Percentiles rank a stretch among this genome's conserved stretches.
Evolutionary conservation across 2,888 invertebrate genomes (phyloP).

Genomic region (Gastracanthus pulcherrimus): DNA sequence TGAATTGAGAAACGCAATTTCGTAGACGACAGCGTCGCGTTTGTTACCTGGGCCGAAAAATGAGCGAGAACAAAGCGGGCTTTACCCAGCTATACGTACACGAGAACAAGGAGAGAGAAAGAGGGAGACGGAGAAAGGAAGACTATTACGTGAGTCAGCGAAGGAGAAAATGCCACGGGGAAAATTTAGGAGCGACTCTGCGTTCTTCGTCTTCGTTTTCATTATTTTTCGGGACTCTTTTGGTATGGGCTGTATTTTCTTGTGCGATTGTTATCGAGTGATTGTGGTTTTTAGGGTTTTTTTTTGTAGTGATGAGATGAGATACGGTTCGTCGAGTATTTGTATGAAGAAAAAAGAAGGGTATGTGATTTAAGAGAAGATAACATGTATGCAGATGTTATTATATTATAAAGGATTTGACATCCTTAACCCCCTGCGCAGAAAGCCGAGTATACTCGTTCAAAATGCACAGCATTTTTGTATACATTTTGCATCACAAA

Average conservation of each 20-base stretch:
- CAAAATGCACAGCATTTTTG: too few relatives aligned
- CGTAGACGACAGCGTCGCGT: constrained; percentile 2
- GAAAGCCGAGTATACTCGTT: too few relatives aligned
- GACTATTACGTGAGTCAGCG: constrained; percentile 50
- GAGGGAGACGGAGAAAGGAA: not conserved
- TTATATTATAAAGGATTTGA: too few relatives aligned
- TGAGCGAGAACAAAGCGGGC: not conserved
- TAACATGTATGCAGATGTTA: too few relatives aligned
- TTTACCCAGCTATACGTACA: not conserved
- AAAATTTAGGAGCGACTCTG: constrained; percentile 20
- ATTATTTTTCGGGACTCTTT: not conserved
- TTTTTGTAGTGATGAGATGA: too few relatives aligned
- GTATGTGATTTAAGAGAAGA: too few relatives aligned
- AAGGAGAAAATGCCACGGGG: constrained; percentile 38
- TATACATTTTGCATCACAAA: too few relatives aligned
- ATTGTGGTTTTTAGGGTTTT: too few relatives aligned
- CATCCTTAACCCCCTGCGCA: too few relatives aligned
- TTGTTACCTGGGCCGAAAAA: constrained; percentile 33
- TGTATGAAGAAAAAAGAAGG: too few relatives aligned
- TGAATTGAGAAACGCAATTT: constrained; percentile 29
- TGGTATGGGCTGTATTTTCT: not conserved
- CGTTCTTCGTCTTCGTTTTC: constrained; percentile 8
- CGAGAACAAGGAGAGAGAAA: not conserved
- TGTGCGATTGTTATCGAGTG: too few relatives aligned
- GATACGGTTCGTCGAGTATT: too few relatives aligned